Evolutionary conservation across 2,797 vertebrate genomes (phyloP).

Genomic region (Anguilla obscura): DNA sequence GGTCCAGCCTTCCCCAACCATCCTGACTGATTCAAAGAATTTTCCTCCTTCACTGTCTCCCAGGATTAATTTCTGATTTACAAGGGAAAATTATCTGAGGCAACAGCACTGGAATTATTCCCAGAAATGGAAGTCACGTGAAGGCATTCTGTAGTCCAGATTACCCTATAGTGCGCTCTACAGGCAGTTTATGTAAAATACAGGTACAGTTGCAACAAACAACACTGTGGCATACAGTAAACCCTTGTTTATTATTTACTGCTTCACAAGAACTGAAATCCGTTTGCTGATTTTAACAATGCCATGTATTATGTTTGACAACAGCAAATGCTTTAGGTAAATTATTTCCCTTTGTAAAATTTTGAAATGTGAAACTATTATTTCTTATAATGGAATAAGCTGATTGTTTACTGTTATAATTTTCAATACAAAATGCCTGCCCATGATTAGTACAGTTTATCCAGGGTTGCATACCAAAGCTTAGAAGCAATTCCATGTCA

Average conservation of each 20-base stretch:
- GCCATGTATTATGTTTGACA: not conserved
- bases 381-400: not conserved
- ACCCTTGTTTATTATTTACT: not conserved
- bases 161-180: slow-evolving; percentile 14
- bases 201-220: not conserved
- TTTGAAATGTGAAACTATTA: not conserved
- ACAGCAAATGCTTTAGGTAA: not conserved
- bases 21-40: not conserved
- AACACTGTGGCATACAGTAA: not conserved
- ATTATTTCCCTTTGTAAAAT: not conserved
- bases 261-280: not conserved
- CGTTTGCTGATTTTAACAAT: not conserved
- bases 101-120: not conserved
- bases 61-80: slow-evolving; percentile 1
- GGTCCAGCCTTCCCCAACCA: not conserved
- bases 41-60: not conserved
- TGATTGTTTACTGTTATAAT: not conserved
- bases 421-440: not conserved
- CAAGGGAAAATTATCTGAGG: not conserved
- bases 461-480: not conserved
- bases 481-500: not conserved
- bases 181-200: not conserved
- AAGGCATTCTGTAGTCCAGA: not conserved
- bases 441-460: not conserved
- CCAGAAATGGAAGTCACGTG: not conserved